Evolutionary conservation across 2,797 vertebrate genomes (phyloP).

Genomic region (Pagetopsis macropterus): DNA sequence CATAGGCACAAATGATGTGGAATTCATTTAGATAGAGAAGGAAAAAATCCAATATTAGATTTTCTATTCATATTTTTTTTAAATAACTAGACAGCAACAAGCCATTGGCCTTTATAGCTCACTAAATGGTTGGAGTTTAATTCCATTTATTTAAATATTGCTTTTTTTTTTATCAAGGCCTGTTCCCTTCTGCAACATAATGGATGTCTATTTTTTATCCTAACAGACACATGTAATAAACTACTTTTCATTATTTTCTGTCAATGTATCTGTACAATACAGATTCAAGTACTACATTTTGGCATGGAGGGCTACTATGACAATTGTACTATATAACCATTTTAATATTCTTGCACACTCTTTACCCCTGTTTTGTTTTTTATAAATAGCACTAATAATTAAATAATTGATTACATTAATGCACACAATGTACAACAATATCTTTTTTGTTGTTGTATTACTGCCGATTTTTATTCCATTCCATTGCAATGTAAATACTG

Average conservation of each 20-base stretch:
- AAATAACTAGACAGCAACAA: neutral
- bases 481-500: too few species aligned
- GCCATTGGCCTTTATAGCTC: neutral
- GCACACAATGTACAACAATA: too few species aligned
- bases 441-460: too few species aligned
- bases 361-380: too few species aligned
- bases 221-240: too few species aligned
- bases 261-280: neutral
- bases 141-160: neutral
- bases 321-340: neutral
- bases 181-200: neutral
- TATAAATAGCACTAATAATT: neutral
- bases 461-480: too few species aligned
- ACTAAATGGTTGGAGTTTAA: neutral
- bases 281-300: neutral
- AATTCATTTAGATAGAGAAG: neutral
- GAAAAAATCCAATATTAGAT: neutral
- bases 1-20: conserved; percentile 42
- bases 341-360: neutral
- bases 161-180: neutral
- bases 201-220: too few species aligned
- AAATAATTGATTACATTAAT: too few species aligned
- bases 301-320: neutral
- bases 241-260: too few species aligned
- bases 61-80: too few species aligned